Evolutionary conservation across 2,797 vertebrate species (phyloP).

Genomic region (Sarcophilus harrisii): DNA sequence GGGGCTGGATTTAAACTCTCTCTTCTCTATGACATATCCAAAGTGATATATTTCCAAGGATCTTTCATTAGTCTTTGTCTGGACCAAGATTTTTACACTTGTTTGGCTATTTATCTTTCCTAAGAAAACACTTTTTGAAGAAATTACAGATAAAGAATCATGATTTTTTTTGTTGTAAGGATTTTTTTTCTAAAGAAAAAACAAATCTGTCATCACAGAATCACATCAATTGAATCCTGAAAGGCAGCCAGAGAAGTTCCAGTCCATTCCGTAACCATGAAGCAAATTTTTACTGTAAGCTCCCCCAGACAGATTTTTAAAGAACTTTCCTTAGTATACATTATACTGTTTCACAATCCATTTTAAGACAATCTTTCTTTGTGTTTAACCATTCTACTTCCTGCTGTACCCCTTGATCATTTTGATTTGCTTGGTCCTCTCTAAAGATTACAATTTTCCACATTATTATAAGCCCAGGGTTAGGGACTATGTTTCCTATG

Average conservation of each 20-base stretch:
- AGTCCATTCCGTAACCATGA: not conserved
- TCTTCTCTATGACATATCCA: not conserved
- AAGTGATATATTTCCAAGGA: not conserved
- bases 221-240: not conserved
- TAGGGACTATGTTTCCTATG: not conserved
- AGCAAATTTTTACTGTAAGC: not conserved
- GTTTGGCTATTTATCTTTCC: not conserved
- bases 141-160: not conserved
- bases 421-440: not conserved
- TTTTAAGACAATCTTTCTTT: not conserved
- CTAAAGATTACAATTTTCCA: not conserved
- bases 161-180: not conserved
- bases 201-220: not conserved
- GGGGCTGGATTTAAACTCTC: not conserved
- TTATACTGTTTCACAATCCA: not conserved
- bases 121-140: slow-evolving; percentile 28
- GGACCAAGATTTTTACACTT: not conserved
- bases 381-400: not conserved
- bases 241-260: not conserved
- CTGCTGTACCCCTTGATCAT: not conserved
- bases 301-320: not conserved
- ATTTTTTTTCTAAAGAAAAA: not conserved
- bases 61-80: not conserved
- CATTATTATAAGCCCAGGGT: not conserved
- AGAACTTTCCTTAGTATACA: not conserved